Base-by-base conservation (phyloP, 2,888 invertebrate species). In the Enchytraeus crypticus region DNA sequence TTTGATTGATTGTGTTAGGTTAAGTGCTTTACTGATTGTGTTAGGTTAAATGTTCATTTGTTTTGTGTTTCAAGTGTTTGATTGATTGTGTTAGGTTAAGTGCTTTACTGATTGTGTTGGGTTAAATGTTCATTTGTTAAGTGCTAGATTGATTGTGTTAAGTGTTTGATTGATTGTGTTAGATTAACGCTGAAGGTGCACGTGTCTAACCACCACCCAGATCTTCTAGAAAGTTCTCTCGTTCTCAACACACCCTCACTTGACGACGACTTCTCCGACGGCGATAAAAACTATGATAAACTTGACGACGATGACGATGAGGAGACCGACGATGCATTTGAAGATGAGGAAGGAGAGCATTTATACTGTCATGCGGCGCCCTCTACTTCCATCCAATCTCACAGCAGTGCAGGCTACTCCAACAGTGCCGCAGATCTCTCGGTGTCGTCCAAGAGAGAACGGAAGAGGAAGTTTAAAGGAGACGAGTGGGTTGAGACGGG, bases 111-210 rank as follows among this genome's bases (percentile, higher is more conserved):
- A n/a, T n/a, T n/a, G n/a, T n/a, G n/a, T n/a, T n/a, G n/a, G n/a
- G n/a, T n/a, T n/a, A n/a, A n/a, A n/a, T n/a, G n/a, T n/a, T n/a
- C n/a, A n/a, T n/a, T n/a, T n/a, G n/a, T n/a, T n/a, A n/a, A n/a
- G n/a, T n/a, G n/a, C n/a, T n/a, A n/a, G n/a, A n/a, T n/a, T n/a
- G n/a, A n/a, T n/a, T n/a, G n/a, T n/a, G n/a, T n/a, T n/a, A n/a
- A n/a, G n/a, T n/a, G n/a, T n/a, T n/a, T n/a, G n/a, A n/a, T n/a
- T n/a, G n/a, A n/a, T n/a, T n/a, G n/a, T n/a, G n/a, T 0, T 21
- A 64, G 64, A 27, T 27, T 53, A n/a, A 58, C 61, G 5, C 38
- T 64, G 58, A 33, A 57, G 18, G 55, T 38, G 14, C 64, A 64
- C 51, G 32, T 64, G 27, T 32, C 34, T 53, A 61, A 64, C 54